Percentiles rank a stretch among this genome's conserved stretches.
Evolutionary conservation across 2,113 vertebrate genomes (phyloP).

Genomic region (Channa argus): DNA sequence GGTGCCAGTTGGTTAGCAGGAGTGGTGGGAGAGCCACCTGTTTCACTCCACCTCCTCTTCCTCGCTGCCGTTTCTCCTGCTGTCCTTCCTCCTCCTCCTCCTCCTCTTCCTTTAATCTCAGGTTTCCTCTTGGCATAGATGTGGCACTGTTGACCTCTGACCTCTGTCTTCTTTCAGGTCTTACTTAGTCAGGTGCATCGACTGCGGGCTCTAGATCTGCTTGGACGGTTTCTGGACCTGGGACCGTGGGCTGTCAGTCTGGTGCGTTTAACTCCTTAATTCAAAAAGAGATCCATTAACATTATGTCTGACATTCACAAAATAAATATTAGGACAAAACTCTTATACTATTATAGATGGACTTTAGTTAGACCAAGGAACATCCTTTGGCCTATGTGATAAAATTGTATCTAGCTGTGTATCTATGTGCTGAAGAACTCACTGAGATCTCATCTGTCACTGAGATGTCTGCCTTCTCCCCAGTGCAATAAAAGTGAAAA

Average conservation of each 20-base stretch:
- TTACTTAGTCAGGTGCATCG: constrained; percentile 98
- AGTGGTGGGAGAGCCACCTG: constrained; percentile 73
- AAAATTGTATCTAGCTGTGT: too few species aligned
- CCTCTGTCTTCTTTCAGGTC: constrained; percentile 85
- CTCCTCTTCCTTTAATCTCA: constrained; percentile 28
- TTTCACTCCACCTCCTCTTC: constrained; percentile 35
- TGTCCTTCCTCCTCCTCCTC: constrained; percentile 26
- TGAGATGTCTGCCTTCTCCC: too few species aligned
- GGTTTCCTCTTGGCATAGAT: constrained; percentile 9
- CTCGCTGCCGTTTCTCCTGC: constrained; percentile 29
- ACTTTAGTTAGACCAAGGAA: too few species aligned
- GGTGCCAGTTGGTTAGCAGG: constrained; percentile 44
- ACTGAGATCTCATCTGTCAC: too few species aligned
- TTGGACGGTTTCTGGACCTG: constrained; percentile 95
- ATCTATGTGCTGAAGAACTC: too few species aligned
- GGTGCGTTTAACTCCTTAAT: constrained; percentile 73
- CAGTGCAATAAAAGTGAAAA: too few species aligned
- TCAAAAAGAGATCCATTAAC: not conserved
- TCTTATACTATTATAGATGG: too few species aligned
- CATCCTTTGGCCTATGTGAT: too few species aligned
- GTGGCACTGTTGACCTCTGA: constrained; percentile 26
- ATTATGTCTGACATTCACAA: too few species aligned
- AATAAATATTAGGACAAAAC: too few species aligned
- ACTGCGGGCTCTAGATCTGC: constrained; percentile 92
- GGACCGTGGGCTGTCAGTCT: constrained; percentile 98